Evolutionary conservation across 2,888 invertebrate genomes (phyloP).

Genomic region (Diarsia rubi): DNA sequence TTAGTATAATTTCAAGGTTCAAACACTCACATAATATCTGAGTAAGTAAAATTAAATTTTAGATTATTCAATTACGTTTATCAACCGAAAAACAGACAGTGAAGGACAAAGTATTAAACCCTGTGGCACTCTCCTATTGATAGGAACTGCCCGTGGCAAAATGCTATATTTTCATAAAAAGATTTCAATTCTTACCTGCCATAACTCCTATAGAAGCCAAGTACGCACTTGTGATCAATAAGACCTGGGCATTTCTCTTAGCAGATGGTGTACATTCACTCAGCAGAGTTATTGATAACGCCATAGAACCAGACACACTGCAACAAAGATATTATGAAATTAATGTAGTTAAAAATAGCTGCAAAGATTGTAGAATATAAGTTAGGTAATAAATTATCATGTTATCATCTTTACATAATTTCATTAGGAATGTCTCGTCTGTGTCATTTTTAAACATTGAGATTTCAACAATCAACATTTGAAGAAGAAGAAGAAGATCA

Average conservation of each 20-base stretch:
- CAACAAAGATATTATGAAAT: slow-evolving; percentile 34
- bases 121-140: not conserved
- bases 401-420: not conserved
- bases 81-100: too few species aligned
- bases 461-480: not conserved
- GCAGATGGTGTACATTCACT: slow-evolving; percentile 80
- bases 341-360: not conserved
- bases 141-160: not conserved
- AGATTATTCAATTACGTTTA: too few species aligned
- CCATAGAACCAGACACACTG: slow-evolving; percentile 82
- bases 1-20: too few species aligned
- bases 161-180: not conserved
- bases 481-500: not conserved
- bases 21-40: too few species aligned
- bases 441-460: not conserved
- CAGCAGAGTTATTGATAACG: slow-evolving; percentile 78
- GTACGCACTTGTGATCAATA: slow-evolving; percentile 78
- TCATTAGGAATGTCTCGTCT: not conserved
- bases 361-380: not conserved
- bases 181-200: slow-evolving; percentile 74
- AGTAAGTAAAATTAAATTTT: too few species aligned
- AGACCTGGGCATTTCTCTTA: slow-evolving; percentile 74
- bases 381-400: not conserved
- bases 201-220: slow-evolving; percentile 76
- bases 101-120: not conserved